Base-by-base conservation (phyloP, 2,113 vertebrate genomes). In the Cervus canadensis region DNA sequence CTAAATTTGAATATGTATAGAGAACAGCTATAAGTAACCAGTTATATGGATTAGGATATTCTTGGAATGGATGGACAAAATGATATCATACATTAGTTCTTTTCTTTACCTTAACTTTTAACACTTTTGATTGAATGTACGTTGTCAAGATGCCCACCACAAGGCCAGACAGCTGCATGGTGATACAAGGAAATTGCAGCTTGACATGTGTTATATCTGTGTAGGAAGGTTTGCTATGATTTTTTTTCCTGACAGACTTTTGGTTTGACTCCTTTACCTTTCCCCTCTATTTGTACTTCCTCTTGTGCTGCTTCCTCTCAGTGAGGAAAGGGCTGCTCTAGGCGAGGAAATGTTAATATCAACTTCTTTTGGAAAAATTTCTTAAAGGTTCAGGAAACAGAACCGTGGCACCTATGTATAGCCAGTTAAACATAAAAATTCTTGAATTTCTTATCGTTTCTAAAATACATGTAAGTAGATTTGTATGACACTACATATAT, bases 51-150 rank as follows among this genome's bases (percentile, higher is more conserved):
- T 78, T 95, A 30, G 43, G 17, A 59, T 43, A 64, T 84, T 64
- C 52, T 96, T 91, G 94, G 96, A 83, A 48, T 45, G 78, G 78
- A 15, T 92, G 36, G 54, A 40, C 14, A 12, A 71, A 57, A 40
- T 89, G 85, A 96, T 91, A 84, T 96, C 85, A 97, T 89, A 62
- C 23, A 25, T 91, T 60, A 50, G 11, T 92, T 95, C 36, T 94
- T 97, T 97, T 94, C 67, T 95, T 95, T 92, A 92, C 74, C 74
- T 96, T 91, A 98, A 94, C 95, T 98, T 97, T 91, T 71, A 79
- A 81, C 94, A 36, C 36, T 97, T 33, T 25, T 64, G 52, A 78
- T 33, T 50, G 89, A 95, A 84, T 59, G 54, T 87, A 43, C 12
- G 33, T 88, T 96, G 57, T 97, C 57, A 90, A n/a, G 62, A 87